Evolutionary conservation across 2,113 vertebrate species (phyloP).

Genomic region (Hassar affinis): DNA sequence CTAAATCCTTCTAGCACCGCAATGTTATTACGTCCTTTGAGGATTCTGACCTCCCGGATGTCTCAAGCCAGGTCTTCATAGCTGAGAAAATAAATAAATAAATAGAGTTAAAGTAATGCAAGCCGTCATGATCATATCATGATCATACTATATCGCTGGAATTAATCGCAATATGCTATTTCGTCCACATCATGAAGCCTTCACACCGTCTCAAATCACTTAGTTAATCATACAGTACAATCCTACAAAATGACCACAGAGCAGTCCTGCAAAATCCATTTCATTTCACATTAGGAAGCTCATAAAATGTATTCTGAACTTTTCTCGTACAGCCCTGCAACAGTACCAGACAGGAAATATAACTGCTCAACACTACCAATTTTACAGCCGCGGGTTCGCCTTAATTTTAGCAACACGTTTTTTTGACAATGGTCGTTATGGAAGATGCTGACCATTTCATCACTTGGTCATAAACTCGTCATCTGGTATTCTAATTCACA

Average conservation of each 20-base stretch:
- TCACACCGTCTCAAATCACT: constrained; percentile 44
- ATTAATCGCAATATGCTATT: constrained; percentile 5
- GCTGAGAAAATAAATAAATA: not conserved
- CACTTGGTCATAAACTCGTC: constrained; percentile 53
- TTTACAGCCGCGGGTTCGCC: constrained; percentile 51
- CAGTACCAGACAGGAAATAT: constrained; percentile 51
- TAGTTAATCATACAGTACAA: constrained; percentile 47
- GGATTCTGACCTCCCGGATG: not conserved
- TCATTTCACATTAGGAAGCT: constrained; percentile 31
- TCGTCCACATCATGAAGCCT: not conserved
- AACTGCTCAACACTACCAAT: constrained; percentile 43
- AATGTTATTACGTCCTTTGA: not conserved
- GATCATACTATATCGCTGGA: not conserved
- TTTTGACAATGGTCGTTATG: constrained; percentile 62
- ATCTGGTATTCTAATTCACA: constrained; percentile 66
- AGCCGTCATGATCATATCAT: no score
- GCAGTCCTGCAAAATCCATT: constrained; percentile 58
- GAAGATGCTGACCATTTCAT: constrained; percentile 54
- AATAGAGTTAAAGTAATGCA: no score
- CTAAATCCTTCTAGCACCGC: not conserved
- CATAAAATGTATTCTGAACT: constrained; percentile 42
- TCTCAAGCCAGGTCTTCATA: not conserved
- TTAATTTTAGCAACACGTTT: constrained; percentile 60
- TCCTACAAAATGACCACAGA: constrained; percentile 34
- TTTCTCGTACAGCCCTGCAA: constrained; percentile 40